These are phyloP conservation scores for Tapera naevia DNA, from an alignment of 2,797 vertebrate species.

Conservation along the genomic window DNA sequence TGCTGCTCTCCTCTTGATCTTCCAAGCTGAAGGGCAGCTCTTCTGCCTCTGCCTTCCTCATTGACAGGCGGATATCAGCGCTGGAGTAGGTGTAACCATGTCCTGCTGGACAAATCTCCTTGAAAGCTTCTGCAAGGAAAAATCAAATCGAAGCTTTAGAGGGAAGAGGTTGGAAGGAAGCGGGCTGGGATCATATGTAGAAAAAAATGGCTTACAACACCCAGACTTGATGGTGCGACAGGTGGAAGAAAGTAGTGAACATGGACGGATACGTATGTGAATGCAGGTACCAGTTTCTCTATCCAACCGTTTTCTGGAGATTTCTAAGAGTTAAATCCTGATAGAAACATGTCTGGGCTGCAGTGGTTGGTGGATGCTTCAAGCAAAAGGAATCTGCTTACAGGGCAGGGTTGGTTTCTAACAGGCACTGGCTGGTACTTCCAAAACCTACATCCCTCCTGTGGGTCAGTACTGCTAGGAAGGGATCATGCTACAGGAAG, in stretches of 20 bases:
- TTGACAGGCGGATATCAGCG: slow-evolving; percentile 79
- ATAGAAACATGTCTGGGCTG: neutral
- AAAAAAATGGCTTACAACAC: neutral
- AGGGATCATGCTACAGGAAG: neutral
- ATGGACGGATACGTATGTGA: neutral
- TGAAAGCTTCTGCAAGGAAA: slow-evolving; percentile 85
- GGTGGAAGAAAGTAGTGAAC: neutral
- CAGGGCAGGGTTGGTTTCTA: neutral
- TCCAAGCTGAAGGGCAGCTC: slow-evolving; percentile 78
- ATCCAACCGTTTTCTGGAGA: neutral
- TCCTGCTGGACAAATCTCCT: slow-evolving; percentile 95
- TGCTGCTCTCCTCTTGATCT: slow-evolving; percentile 47
- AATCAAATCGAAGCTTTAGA: neutral
- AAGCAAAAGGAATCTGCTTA: neutral
- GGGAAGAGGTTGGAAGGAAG: neutral
- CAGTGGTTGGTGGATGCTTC: neutral
- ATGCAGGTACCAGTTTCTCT: neutral
- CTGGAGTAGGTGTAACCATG: slow-evolving; percentile 94
- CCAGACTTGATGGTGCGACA: neutral
- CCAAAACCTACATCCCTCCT: neutral
- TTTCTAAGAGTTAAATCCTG: neutral
- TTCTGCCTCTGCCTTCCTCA: slow-evolving; percentile 86
- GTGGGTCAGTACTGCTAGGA: neutral
- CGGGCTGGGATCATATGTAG: neutral
- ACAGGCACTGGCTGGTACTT: neutral